A percentile compares a stretch with the other conserved stretches of the same genome.
Conservation (phyloP, 2,888 invertebrate genomes). For the Platynereis dumerilii region DNA sequence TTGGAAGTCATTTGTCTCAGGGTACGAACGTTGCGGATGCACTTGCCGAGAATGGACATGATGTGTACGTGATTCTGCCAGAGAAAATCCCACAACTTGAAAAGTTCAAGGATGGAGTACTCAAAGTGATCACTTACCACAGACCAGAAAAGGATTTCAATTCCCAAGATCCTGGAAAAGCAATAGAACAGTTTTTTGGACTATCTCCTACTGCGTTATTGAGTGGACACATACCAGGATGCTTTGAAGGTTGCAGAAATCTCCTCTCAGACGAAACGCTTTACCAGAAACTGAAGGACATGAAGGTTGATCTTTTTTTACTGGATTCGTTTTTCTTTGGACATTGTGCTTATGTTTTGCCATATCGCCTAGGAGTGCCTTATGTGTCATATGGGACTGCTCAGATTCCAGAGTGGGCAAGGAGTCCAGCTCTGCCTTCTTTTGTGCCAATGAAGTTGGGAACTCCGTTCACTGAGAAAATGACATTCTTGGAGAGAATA, state of each 20-base stretch:
- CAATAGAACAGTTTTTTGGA: not conserved
- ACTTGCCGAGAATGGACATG: conserved; percentile 12
- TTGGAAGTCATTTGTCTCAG: not conserved
- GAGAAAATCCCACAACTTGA: not conserved
- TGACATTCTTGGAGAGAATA: not conserved
- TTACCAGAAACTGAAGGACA: not conserved
- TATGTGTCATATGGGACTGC: not conserved
- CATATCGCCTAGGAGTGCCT: not conserved
- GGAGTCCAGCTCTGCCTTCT: conserved; percentile 4
- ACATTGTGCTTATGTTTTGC: not conserved
- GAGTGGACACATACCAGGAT: not conserved
- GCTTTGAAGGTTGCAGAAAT: not conserved
- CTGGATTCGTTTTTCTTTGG: not conserved
- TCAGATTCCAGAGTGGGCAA: not conserved
- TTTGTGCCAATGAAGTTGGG: not conserved
- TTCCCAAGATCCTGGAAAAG: not conserved
- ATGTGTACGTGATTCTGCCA: not conserved
- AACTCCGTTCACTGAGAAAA: conserved; percentile 6
- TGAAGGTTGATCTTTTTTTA: conserved; percentile 12
- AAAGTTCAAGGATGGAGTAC: not conserved
- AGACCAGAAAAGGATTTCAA: not conserved
- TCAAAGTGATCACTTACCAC: too few relatives aligned
- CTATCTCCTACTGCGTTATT: not conserved
- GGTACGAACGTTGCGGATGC: not conserved
- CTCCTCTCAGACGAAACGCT: not conserved